phyloP scores from a whole-genome alignment of 2,888 invertebrate species.

The Melangyna quadrimaculata region DNA sequence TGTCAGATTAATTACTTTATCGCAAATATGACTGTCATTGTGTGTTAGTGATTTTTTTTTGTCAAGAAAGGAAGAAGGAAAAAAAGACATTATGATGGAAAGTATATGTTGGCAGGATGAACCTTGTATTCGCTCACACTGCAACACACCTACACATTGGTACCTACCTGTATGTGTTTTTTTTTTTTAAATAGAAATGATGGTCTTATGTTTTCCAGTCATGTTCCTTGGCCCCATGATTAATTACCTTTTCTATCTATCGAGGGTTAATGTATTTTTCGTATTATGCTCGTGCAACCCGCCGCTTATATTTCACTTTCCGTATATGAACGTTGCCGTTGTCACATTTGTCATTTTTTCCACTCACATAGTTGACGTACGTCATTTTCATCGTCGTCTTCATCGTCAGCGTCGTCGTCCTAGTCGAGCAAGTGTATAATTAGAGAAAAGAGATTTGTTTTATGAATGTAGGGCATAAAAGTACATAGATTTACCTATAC shows the following conservation, averaged over 20 bases:
- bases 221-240: conserved; percentile 50
- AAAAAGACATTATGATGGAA: conserved; percentile 52
- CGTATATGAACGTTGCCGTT: conserved; percentile 6
- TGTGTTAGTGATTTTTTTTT: conserved; percentile 29
- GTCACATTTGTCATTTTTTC: conserved; percentile 59
- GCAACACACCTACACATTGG: conserved; percentile 29
- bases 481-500: conserved; percentile 13
- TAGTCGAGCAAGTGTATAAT: conserved; percentile 53
- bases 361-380: conserved; percentile 18
- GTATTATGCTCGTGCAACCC: conserved; percentile 28
- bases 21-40: conserved; percentile 46
- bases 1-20: conserved; percentile 61
- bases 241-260: conserved; percentile 61
- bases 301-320: conserved; percentile 25
- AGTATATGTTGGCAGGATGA: conserved; percentile 24
- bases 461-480: conserved; percentile 45
- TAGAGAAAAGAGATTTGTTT: conserved; percentile 44
- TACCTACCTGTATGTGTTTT: background rate
- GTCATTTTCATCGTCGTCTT: background rate
- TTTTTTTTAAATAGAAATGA: background rate
- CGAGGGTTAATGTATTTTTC: conserved; percentile 64
- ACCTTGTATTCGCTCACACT: background rate
- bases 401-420: background rate
- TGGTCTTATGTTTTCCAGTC: conserved; percentile 49
- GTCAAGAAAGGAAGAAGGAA: conserved; percentile 1